phyloP scores from a whole-genome alignment of 1,140 invertebrate species.

The Mesaphorura yosii region DNA sequence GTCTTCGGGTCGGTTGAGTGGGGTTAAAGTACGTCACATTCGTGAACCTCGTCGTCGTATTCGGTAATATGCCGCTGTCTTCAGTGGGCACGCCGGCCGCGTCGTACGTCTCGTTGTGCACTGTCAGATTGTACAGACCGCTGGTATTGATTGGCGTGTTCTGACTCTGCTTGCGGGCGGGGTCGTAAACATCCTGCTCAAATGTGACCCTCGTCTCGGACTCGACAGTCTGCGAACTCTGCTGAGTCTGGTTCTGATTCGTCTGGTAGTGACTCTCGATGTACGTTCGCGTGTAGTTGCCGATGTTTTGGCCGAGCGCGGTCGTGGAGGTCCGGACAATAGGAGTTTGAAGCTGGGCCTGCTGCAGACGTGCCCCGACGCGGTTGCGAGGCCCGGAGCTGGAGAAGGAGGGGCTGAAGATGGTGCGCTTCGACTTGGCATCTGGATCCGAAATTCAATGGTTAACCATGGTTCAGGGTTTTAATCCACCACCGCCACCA shows the following conservation, averaged over 20 bases:
- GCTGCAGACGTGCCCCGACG: no score
- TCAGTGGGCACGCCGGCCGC: constrained; percentile 9
- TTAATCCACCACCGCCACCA: no score
- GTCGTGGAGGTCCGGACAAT: no score
- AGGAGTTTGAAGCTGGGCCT: no score
- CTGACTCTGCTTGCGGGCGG: constrained; percentile 1
- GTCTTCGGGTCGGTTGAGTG: no score
- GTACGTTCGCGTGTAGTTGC: constrained; percentile 19
- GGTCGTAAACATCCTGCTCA: constrained; percentile 6
- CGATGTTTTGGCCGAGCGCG: no score
- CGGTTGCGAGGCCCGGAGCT: no score
- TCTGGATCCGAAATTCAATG: no score
- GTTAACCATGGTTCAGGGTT: no score
- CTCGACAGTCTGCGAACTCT: constrained; percentile 15
- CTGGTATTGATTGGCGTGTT: neutral
- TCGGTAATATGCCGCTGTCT: no score
- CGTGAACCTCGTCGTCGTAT: constrained; percentile 9
- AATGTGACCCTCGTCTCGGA: constrained; percentile 23
- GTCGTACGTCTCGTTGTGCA: constrained; percentile 16
- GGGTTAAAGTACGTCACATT: constrained; percentile 25
- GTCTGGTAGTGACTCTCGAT: constrained; percentile 20
- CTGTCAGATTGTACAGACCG: constrained; percentile 10
- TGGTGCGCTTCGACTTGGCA: no score
- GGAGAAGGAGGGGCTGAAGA: no score
- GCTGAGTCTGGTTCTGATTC: constrained; percentile 13